Evolutionary conservation across 2,888 invertebrate species (phyloP).

Genomic region (Drosophila paucipuncta): DNA sequence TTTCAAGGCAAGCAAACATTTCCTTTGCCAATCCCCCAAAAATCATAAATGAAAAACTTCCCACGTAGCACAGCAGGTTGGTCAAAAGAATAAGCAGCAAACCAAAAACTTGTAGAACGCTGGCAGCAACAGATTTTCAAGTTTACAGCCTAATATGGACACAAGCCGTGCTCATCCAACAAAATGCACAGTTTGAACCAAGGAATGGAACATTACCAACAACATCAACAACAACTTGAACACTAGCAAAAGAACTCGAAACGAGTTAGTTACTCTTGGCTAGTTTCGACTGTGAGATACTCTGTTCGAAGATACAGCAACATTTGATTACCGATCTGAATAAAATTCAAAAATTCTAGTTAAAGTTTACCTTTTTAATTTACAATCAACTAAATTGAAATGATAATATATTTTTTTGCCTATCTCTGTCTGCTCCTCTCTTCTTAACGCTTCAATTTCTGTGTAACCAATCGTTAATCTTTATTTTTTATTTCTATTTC

Average conservation of each 20-base stretch:
- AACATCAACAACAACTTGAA: not conserved
- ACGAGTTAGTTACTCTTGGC: not conserved
- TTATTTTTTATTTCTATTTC: not conserved
- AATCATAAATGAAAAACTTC: conserved; percentile 38
- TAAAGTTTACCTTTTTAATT: not conserved
- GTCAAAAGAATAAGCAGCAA: conserved; percentile 8
- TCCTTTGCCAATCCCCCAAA: conserved; percentile 28
- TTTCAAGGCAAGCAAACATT: conserved; percentile 42
- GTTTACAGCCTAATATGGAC: conserved; percentile 66
- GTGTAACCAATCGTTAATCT: not conserved
- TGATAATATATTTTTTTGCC: not conserved
- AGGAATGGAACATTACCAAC: conserved; percentile 1
- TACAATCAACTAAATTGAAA: not conserved
- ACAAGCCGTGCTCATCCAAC: conserved; percentile 56
- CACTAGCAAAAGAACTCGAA: conserved; percentile 1
- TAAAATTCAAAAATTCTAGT: not conserved
- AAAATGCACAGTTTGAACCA: conserved; percentile 16
- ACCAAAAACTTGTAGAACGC: conserved; percentile 68
- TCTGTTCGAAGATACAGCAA: not conserved
- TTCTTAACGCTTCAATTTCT: not conserved
- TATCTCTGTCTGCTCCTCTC: not conserved
- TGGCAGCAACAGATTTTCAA: conserved; percentile 62
- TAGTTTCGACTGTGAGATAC: not conserved
- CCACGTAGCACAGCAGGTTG: conserved; percentile 65
- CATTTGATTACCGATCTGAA: not conserved